phyloP scores from a whole-genome alignment of 2,888 invertebrate genomes.

The Tetrapedia diversipes region DNA sequence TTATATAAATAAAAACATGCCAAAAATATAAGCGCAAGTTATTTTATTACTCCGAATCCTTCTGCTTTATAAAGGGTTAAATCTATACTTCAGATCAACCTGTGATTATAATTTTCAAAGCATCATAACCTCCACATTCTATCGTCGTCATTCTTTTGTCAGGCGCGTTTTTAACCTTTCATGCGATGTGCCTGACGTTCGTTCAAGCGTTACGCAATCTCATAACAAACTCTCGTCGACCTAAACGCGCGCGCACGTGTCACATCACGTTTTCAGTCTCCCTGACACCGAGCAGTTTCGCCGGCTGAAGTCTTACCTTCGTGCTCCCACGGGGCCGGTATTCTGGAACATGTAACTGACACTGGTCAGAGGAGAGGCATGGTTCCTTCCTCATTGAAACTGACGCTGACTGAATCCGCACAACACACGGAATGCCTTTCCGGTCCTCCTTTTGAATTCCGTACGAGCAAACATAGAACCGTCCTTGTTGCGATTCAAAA shows the following conservation, averaged over 20 bases:
- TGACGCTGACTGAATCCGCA: conserved; percentile 73
- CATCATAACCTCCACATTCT: background rate
- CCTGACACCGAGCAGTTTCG: conserved; percentile 56
- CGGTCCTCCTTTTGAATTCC: conserved; percentile 63
- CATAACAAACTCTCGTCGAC: conserved; percentile 61
- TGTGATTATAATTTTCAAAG: background rate
- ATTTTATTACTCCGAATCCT: too few relatives aligned
- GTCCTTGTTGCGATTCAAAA: background rate
- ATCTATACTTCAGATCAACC: background rate
- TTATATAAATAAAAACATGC: too few relatives aligned
- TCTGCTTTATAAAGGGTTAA: too few relatives aligned
- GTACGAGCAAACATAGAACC: conserved; percentile 32
- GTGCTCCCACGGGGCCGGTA: conserved; percentile 77
- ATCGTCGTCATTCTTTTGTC: background rate
- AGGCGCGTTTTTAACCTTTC: conserved; percentile 16
- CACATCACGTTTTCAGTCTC: conserved; percentile 63
- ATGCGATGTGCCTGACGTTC: background rate
- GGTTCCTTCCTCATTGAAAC: conserved; percentile 77
- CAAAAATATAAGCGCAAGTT: too few relatives aligned
- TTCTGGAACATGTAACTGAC: conserved; percentile 79
- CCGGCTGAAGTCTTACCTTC: conserved; percentile 62
- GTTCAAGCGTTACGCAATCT: conserved; percentile 47
- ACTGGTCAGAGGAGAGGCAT: conserved; percentile 74
- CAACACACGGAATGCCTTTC: conserved; percentile 62
- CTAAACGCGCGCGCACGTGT: conserved; percentile 58